phyloP scores from a whole-genome alignment of 2,888 invertebrate genomes.

The Eledone cirrhosa region DNA sequence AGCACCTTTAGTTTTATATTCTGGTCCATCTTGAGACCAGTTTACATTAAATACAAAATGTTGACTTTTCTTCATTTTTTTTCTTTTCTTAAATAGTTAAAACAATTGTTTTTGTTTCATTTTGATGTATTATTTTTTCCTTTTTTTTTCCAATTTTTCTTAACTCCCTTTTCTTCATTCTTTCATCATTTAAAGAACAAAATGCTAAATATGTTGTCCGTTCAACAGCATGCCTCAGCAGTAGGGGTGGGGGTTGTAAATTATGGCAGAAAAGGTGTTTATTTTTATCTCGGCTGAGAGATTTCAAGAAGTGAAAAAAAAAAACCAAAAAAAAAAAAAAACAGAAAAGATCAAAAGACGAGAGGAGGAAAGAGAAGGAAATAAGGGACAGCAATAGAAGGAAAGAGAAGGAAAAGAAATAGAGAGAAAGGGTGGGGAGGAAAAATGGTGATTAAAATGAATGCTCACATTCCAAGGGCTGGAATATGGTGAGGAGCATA shows the following conservation, averaged over 20 bases:
- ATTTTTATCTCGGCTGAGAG: no score
- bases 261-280: no score
- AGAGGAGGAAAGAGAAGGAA: not conserved
- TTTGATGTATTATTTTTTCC: not conserved
- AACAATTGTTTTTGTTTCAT: not conserved
- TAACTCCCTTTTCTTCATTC: not conserved
- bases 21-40: no score
- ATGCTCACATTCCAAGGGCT: slow-evolving; percentile 24
- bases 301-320: no score
- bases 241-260: no score
- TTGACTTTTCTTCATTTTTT: not conserved
- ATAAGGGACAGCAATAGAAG: not conserved
- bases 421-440: not conserved
- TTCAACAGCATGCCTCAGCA: no score
- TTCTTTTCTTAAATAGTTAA: not conserved
- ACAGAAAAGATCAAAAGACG: not conserved
- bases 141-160: not conserved
- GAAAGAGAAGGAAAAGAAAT: not conserved
- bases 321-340: no score
- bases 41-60: not conserved
- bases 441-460: not conserved
- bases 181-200: not conserved
- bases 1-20: no score
- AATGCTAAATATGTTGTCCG: no score
- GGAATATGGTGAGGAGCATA: slow-evolving; percentile 70